Base-by-base conservation (phyloP, 1,140 invertebrate genomes). In the Achroia grisella region DNA sequence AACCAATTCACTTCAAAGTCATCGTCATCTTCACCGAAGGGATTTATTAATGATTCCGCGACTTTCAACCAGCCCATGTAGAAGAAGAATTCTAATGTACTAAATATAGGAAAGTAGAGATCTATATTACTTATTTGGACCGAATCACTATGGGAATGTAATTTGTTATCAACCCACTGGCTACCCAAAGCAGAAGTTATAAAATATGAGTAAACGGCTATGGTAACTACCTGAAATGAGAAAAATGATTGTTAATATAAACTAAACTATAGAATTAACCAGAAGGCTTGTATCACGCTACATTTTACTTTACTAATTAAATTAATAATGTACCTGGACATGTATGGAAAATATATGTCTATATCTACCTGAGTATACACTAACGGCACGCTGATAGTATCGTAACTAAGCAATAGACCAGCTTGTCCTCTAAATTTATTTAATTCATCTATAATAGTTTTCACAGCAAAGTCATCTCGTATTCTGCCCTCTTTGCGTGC, bases 61-160 rank as follows among this genome's bases (percentile, higher is more conserved):
- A 95, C 93, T 87, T 97, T 97, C 14, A 97, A 81, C 95, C 95
- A 97, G n/a, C 95, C 95, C 90, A 96, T 93, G 67, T 96, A 97
- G 80, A 95, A 94, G 70, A 93, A 93, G 63, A 95, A 95, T 63
- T 94, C 89, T 32, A 97, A 84, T 0, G 94, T 91, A 1, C 93
- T 95, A 70, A 97, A 97, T 54, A 97, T 85, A 0, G 96, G 96
- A 69, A 98, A 92, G 71, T 96, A 97, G 5, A 95, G 86, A 64
- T 94, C 93, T 42, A 93, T 89, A 62, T 71, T 81, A 36, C 85
- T 77, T 8, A 76, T 73, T 28, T 90, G 87, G 9, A 88, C 73
- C 29, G 57, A 48, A 6, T 61, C 53, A 5, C 44, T 62, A 11
- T 62, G 56, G 1, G 57, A 45, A 28, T 78, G 55, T 28, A 71